Conservation (phyloP, 2,888 invertebrate species). For the Polyommatus icarus region DNA sequence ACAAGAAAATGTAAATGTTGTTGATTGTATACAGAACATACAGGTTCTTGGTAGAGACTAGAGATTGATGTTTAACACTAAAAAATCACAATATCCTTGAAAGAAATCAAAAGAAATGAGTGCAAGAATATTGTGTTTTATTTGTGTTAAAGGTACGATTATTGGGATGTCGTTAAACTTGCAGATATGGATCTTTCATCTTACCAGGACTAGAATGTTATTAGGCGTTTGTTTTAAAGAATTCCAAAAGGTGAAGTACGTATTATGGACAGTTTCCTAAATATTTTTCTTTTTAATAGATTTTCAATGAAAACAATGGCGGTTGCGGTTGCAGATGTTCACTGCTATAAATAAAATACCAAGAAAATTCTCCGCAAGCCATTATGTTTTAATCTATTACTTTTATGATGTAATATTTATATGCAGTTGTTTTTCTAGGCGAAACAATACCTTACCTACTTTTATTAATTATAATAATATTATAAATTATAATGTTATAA, state of each 20-base stretch:
- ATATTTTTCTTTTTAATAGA: neutral
- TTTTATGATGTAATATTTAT: conserved; percentile 5
- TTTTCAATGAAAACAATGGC: neutral
- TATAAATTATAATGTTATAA: neutral
- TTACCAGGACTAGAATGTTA: neutral
- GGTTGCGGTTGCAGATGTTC: neutral
- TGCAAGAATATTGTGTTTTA: too few species aligned
- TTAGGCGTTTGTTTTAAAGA: neutral
- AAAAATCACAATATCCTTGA: too few species aligned
- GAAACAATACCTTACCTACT: conserved; percentile 1
- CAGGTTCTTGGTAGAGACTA: too few species aligned
- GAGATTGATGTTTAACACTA: too few species aligned
- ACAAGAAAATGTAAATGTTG: neutral
- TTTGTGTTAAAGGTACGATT: too few species aligned
- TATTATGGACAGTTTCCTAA: neutral
- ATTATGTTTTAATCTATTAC: neutral
- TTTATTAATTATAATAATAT: neutral
- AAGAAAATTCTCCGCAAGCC: conserved; percentile 3
- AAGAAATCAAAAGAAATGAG: too few species aligned
- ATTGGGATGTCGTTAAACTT: too few species aligned
- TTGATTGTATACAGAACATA: too few species aligned
- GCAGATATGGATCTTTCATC: too few species aligned
- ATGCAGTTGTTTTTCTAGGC: neutral
- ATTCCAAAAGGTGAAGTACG: neutral
- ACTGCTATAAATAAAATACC: conserved; percentile 19